A percentile compares a stretch with the other conserved stretches of the same genome.
These are phyloP conservation scores for Eriosoma lanigerum DNA, from an alignment of 1,140 invertebrate species.

Conservation along the genomic window DNA sequence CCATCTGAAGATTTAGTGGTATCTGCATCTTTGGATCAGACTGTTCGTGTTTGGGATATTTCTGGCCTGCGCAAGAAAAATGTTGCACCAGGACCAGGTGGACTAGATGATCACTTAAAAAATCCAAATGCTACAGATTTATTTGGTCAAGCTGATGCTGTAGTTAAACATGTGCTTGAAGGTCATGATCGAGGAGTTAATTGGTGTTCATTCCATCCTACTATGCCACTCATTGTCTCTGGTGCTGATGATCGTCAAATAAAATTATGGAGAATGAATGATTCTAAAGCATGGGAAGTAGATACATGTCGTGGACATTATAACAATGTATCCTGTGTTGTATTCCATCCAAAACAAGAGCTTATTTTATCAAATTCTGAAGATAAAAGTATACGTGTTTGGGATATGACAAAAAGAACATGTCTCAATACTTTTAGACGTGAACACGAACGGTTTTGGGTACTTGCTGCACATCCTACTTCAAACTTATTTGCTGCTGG, in stretches of 20 bases:
- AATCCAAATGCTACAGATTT: slow-evolving; percentile 89
- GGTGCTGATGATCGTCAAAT: slow-evolving; percentile 97
- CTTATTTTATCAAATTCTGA: slow-evolving; percentile 96
- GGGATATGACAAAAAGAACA: slow-evolving; percentile 98
- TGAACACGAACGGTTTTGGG: slow-evolving; percentile 89
- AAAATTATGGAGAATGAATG: slow-evolving; percentile 99
- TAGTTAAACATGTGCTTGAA: slow-evolving; percentile 97
- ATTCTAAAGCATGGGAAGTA: slow-evolving; percentile 98
- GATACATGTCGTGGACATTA: slow-evolving; percentile 99
- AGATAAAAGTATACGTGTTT: slow-evolving; percentile 96
- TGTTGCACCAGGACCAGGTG: slow-evolving; percentile 64
- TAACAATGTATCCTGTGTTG: slow-evolving; percentile 97
- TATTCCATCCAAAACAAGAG: slow-evolving; percentile 97
- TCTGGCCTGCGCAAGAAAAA: slow-evolving; percentile 61
- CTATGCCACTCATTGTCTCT: slow-evolving; percentile 91
- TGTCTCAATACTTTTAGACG: slow-evolving; percentile 93
- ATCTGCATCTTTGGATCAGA: slow-evolving; percentile 96
- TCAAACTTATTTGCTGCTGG: slow-evolving; percentile 88
- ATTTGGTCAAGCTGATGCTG: slow-evolving; percentile 95
- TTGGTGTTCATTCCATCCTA: slow-evolving; percentile 97
- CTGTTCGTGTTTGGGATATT: slow-evolving; percentile 98
- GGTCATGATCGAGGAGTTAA: slow-evolving; percentile 97
- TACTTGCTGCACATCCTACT: slow-evolving; percentile 86
- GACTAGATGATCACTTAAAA: slow-evolving; percentile 85
- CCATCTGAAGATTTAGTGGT: slow-evolving; percentile 95